Base-by-base conservation (phyloP, 2,888 invertebrate genomes). In the Choreutis nemorana region DNA sequence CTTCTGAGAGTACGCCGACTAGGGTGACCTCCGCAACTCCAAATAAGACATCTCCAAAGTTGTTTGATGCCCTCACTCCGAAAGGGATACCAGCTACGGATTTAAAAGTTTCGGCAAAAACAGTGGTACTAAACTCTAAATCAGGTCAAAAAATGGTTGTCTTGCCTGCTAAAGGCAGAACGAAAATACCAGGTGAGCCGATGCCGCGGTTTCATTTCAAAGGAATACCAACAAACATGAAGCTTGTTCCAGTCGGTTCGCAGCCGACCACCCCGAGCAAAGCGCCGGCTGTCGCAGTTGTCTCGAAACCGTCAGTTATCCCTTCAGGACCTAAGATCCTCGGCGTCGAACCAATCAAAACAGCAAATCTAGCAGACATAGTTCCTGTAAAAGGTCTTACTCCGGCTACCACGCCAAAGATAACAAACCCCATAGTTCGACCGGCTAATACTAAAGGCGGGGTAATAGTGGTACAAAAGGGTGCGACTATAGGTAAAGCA, bases 381-480 rank as follows among this genome's bases (percentile, higher is more conserved):
- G 66, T 75, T 8, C 78, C 78, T 2, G 77, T 63, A 0, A 77
- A 77, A 40, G 75, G 73, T 1, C 45, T 71, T 33, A 45, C 72
- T 3, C 70, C 77, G 2, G 49, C 64, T 12, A 44, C 63, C 1
- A 57, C 68, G n/a, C 54, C 73, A 8, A 73, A 71, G 58, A 60
- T 70, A 13, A 55, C 62, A 4, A 75, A 71, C 41, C 75, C 79
- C 1, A 73, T 79, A 28, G 61, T 77, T 12, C 53, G 79, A 35
- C 66, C 75, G 11, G 57, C 65, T 24, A 71, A 61, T 38, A 55
- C 75, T 13, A 84, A 84, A 55, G 79, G 82, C 28, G 83, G 80
- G 47, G 72, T 84, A 13, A 83, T 85, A 40, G 81, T 85, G 12
- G 81, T 85, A 14, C 83, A 83, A 45, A 85, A 84, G 48, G 82